Evolutionary conservation across 2,113 vertebrate species (phyloP).

Genomic region (Camelus bactrianus): DNA sequence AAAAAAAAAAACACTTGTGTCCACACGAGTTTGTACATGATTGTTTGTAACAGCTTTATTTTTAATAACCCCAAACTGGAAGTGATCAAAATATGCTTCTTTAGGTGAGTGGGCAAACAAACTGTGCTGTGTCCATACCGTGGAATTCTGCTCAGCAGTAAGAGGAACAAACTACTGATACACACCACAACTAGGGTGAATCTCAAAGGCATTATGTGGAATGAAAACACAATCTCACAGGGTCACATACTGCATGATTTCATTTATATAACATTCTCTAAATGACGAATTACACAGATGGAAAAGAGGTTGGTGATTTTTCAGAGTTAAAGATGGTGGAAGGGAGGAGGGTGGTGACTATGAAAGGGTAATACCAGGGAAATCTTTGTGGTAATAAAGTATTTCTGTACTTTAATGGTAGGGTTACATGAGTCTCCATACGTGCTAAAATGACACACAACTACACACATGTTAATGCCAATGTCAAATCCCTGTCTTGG

Average conservation of each 20-base stretch:
- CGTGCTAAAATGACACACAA: not conserved
- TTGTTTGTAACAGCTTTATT: not conserved
- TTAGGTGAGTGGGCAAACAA: too few relatives aligned
- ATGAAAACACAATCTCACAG: not conserved
- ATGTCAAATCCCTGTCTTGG: not conserved
- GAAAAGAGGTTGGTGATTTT: not conserved
- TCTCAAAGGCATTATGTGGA: not conserved
- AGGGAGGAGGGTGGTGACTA: not conserved
- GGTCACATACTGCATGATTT: not conserved
- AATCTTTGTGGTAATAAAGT: not conserved
- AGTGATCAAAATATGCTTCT: not conserved
- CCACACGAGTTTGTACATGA: not conserved
- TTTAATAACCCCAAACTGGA: not conserved
- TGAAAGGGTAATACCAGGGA: not conserved
- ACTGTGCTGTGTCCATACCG: not conserved
- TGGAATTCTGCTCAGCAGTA: not conserved
- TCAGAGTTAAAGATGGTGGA: not conserved
- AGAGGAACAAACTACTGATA: not conserved
- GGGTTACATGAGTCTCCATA: not conserved
- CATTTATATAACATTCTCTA: not conserved
- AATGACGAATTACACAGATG: not conserved
- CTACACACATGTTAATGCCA: too few relatives aligned
- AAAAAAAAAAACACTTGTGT: not conserved
- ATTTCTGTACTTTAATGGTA: not conserved
- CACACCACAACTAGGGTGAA: not conserved